phyloP scores from a whole-genome alignment of 23 tunicate genomes.

The Styela plicata region DNA sequence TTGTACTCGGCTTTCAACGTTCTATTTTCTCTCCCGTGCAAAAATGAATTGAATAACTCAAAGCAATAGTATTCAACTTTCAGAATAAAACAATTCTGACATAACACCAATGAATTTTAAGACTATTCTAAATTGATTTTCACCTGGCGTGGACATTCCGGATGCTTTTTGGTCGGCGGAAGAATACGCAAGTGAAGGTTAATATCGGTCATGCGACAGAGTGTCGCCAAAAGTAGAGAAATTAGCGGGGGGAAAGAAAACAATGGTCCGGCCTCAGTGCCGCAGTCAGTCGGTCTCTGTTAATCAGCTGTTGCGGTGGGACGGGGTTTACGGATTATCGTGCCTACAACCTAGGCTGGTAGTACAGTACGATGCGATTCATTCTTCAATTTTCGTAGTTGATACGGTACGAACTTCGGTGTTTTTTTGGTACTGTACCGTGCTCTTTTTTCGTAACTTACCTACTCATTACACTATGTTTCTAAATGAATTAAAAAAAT shows the following conservation, averaged over 20 bases:
- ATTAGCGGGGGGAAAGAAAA: not conserved
- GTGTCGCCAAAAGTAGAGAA: conserved; percentile 41
- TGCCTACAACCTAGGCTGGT: not conserved
- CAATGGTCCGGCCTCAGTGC: not conserved
- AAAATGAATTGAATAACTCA: no score
- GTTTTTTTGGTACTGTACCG: no score
- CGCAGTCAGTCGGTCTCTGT: not conserved
- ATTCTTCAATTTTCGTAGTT: not conserved
- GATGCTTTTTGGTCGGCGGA: no score
- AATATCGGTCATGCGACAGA: conserved; percentile 62
- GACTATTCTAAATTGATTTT: no score
- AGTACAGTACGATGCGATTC: not conserved
- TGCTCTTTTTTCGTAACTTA: no score
- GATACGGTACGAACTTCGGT: not conserved
- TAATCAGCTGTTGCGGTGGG: not conserved
- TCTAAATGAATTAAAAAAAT: not conserved
- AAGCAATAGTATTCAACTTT: no score
- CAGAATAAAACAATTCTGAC: no score
- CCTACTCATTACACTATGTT: no score
- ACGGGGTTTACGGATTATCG: not conserved
- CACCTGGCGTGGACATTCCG: no score
- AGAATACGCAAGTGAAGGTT: conserved; percentile 36
- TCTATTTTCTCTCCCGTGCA: no score
- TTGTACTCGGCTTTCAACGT: no score
- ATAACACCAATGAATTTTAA: no score